Conservation (phyloP, 2,797 vertebrate genomes). For the Phalanger gymnotis region DNA sequence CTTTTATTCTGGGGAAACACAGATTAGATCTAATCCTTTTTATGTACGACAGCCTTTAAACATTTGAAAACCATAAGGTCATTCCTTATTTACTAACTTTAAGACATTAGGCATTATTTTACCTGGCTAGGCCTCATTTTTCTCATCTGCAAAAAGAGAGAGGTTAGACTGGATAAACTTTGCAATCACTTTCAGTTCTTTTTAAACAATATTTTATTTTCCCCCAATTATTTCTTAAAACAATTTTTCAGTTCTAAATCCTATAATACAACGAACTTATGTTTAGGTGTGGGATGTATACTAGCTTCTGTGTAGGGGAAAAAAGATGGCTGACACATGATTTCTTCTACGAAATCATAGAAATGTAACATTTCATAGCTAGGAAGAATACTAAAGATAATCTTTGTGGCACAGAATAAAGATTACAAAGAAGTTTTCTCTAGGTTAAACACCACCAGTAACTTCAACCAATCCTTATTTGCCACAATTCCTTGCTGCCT, state of each 20-base stretch:
- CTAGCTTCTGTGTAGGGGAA: background rate
- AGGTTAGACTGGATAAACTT: background rate
- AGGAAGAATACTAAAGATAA: background rate
- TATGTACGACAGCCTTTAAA: slow-evolving; percentile 10
- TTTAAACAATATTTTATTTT: background rate
- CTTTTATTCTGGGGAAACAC: background rate
- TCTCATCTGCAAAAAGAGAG: background rate
- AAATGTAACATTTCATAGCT: background rate
- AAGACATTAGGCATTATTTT: background rate
- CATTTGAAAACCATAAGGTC: background rate
- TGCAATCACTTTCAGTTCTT: background rate
- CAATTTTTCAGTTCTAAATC: background rate
- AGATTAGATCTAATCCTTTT: background rate
- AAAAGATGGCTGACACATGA: background rate
- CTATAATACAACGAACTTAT: background rate
- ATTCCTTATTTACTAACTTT: background rate
- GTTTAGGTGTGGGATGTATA: background rate
- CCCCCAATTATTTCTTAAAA: background rate
- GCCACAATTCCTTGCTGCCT: slow-evolving; percentile 5
- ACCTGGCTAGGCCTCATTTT: background rate
- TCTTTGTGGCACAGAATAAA: background rate
- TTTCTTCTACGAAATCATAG: background rate
- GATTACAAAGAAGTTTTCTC: background rate
- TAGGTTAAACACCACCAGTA: background rate
- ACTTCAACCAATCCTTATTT: background rate